Base-by-base conservation (phyloP, 2,888 invertebrate genomes). In the Dysmachus trigonus region DNA sequence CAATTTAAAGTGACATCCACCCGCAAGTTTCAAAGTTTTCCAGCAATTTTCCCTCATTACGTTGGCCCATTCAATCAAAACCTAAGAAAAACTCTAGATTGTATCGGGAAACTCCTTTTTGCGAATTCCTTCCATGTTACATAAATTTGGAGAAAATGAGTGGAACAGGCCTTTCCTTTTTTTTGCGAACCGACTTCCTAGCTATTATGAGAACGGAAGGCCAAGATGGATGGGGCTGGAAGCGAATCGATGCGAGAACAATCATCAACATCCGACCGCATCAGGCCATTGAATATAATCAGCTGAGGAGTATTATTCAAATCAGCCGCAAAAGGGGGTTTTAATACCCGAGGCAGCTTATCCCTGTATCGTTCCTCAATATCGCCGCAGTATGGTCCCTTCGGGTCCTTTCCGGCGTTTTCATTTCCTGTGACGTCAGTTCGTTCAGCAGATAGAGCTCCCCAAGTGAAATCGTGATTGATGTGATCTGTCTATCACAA, bases 271-370 rank as follows among this genome's bases (percentile, higher is more conserved):
- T 83, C 83, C 83, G 85, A 85, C 85, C 51, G 47, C 51, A 85
- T 85, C 85, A 74, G 33, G 74, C 85, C 51, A 72, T 74, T 31
- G 85, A 85, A 85, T 85, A 31, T 74, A 85, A 85, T 85, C 85
- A 85, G 51, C 85, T 73, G 74, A 74, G 74, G 73, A 85, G 85
- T 51, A 85, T 85, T 85, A 85, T 85, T 85, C 74, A 85, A 85
- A 85, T 85, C 85, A 74, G 74, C 74, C 85, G 74, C 85, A 85
- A 85, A 85, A 83, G 72, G 74, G 85, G 85, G 73, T 85, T 73
- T 74, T 85, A 74, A 85, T 85, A 85, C 85, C 30, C 73, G 51
- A 18, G 74, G 31, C 71, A 22, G 51, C 85, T 74, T 74, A 74
- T 85, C 74, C 74, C n/a, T 74, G 47, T 18, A 30, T 31, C n/a